A percentile compares a stretch with the other conserved stretches of the same genome.
These are phyloP conservation scores for Idaea aversata DNA, from an alignment of 2,888 invertebrate genomes.

Conservation along the genomic window DNA sequence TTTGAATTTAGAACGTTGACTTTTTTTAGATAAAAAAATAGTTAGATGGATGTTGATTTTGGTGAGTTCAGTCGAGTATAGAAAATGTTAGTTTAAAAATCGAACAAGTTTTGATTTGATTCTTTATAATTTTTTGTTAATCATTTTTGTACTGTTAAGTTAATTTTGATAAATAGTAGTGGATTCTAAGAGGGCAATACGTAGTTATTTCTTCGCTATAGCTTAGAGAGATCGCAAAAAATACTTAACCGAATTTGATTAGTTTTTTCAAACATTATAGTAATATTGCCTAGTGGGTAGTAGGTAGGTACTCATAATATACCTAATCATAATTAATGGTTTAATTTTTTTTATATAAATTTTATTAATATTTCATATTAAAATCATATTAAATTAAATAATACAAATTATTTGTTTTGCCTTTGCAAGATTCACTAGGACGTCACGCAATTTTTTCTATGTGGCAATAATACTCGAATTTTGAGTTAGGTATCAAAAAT, in stretches of 20 bases:
- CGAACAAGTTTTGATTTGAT: conserved; percentile 2
- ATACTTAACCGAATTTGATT: too few relatives aligned
- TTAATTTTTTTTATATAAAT: too few relatives aligned
- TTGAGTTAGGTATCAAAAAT: too few relatives aligned
- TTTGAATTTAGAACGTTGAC: conserved; percentile 76
- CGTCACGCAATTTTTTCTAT: too few relatives aligned
- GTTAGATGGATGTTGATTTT: conserved; percentile 17
- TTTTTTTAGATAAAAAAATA: conserved; percentile 46
- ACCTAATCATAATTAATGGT: too few relatives aligned
- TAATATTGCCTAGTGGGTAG: not conserved
- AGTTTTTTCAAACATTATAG: too few relatives aligned
- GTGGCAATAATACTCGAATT: too few relatives aligned
- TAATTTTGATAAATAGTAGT: not conserved
- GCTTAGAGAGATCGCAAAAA: not conserved
- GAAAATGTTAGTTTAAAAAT: conserved; percentile 2
- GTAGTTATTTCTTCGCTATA: not conserved
- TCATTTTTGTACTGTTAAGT: not conserved
- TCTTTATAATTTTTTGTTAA: not conserved
- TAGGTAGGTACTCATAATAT: too few relatives aligned
- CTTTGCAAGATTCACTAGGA: too few relatives aligned
- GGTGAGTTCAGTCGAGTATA: not conserved
- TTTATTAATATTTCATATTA: too few relatives aligned
- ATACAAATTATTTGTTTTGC: too few relatives aligned
- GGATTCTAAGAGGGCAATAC: not conserved
- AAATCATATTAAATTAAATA: too few relatives aligned